These are phyloP conservation scores for Aricia artaxerxes DNA, from an alignment of 2,888 invertebrate species.

Conservation along the genomic window DNA sequence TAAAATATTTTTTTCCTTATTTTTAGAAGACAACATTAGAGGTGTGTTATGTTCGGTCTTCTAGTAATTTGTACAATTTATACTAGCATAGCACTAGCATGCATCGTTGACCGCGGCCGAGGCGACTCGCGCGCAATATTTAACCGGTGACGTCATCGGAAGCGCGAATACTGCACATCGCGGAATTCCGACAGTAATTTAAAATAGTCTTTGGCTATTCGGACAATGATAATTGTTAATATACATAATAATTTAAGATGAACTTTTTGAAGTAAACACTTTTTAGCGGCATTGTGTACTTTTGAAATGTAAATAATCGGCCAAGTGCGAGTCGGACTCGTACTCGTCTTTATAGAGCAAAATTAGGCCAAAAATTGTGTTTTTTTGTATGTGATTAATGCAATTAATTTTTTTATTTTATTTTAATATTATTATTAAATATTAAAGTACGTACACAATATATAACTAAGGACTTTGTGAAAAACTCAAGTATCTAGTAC, in stretches of 20 bases:
- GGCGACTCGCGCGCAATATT: background rate
- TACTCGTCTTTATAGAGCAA: no score
- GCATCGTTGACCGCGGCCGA: background rate
- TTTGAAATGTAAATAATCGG: no score
- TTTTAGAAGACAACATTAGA: background rate
- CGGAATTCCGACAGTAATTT: background rate
- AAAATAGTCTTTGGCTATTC: conserved; percentile 9
- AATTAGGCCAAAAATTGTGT: no score
- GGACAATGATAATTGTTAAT: background rate
- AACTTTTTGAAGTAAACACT: no score
- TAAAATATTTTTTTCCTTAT: background rate
- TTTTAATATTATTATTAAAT: no score
- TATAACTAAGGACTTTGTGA: no score
- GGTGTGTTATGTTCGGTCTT: background rate
- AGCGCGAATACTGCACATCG: conserved; percentile 10
- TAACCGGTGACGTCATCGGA: conserved; percentile 21
- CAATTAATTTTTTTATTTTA: no score
- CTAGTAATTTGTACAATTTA: background rate
- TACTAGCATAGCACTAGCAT: background rate
- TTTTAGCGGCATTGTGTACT: no score
- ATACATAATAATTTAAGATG: background rate
- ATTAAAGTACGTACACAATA: no score
- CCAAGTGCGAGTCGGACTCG: no score
- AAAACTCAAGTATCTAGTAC: no score
- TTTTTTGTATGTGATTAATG: no score